Evolutionary conservation across 1,140 invertebrate genomes (phyloP).

Genomic region (Drosophila nigromelanica): DNA sequence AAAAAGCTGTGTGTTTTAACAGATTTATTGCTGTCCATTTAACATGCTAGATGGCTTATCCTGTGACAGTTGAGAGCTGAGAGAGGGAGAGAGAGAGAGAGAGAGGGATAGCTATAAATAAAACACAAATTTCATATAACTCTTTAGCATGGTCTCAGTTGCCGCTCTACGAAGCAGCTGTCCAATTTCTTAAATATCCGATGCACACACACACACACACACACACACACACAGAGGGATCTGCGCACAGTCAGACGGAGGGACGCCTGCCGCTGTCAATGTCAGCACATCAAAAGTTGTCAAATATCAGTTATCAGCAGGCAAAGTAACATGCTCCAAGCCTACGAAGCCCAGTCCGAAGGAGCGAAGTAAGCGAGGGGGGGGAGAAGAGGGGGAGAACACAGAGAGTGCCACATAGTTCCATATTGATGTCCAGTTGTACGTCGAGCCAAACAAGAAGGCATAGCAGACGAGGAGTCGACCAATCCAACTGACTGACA

Average conservation of each 20-base stretch:
- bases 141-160: slow-evolving; percentile 48
- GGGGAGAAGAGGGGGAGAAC: slow-evolving; percentile 2
- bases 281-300: slow-evolving; percentile 80
- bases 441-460: slow-evolving; percentile 18
- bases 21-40: slow-evolving; percentile 38
- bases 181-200: slow-evolving; percentile 73
- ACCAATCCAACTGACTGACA: slow-evolving; percentile 66
- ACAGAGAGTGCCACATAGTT: slow-evolving; percentile 40
- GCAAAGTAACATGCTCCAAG: slow-evolving; percentile 70
- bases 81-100: slow-evolving; percentile 19
- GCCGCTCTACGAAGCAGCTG: slow-evolving; percentile 51
- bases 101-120: slow-evolving; percentile 16
- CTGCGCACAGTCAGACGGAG: slow-evolving; percentile 34
- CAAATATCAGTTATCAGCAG: slow-evolving; percentile 81
- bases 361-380: neutral
- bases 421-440: slow-evolving; percentile 70
- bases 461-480: slow-evolving; percentile 26
- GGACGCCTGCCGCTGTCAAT: slow-evolving; percentile 65
- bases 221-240: slow-evolving; percentile 11
- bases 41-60: slow-evolving; percentile 25
- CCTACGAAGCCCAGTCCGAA: slow-evolving; percentile 38
- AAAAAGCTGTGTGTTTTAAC: slow-evolving; percentile 2
- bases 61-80: slow-evolving; percentile 36
- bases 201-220: slow-evolving; percentile 22
- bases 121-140: slow-evolving; percentile 36